A percentile compares a stretch with the other conserved stretches of the same genome.
Evolutionary conservation across 2,888 invertebrate genomes (phyloP).

Genomic region (Agrochola macilenta): DNA sequence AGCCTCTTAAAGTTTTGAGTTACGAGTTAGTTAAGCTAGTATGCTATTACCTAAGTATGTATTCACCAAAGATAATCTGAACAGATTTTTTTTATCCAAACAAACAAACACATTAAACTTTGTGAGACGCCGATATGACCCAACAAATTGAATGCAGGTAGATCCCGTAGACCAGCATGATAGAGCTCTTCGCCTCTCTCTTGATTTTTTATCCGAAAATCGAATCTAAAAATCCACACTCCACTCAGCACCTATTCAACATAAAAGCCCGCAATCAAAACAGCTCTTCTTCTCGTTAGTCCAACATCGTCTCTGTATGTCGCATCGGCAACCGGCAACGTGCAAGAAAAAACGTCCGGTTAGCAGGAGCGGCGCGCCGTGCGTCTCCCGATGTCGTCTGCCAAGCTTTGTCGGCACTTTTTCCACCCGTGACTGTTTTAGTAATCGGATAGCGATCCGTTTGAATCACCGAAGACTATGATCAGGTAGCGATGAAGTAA

Average conservation of each 20-base stretch:
- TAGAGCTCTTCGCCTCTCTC: too few species aligned
- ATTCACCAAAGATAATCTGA: too few species aligned
- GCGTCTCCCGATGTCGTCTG: conserved; percentile 75
- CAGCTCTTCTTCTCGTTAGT: conserved; percentile 1
- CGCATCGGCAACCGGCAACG: conserved; percentile 61
- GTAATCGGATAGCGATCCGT: conserved; percentile 86
- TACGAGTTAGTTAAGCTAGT: too few species aligned
- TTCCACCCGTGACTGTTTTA: conserved; percentile 88
- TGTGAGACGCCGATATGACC: too few species aligned
- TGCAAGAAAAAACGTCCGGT: conserved; percentile 79
- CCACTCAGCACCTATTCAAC: not conserved
- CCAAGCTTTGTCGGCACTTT: conserved; percentile 88
- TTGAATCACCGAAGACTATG: conserved; percentile 77
- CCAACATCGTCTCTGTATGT: conserved; percentile 63
- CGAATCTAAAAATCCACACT: not conserved
- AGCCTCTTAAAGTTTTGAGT: too few species aligned
- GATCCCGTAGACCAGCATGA: too few species aligned
- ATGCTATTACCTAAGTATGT: too few species aligned
- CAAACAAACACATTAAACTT: too few species aligned
- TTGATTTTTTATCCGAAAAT: not conserved
- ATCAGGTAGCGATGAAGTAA: conserved; percentile 86
- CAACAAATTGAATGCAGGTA: too few species aligned
- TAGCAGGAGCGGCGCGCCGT: conserved; percentile 72
- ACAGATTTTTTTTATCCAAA: too few species aligned
- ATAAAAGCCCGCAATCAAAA: not conserved